A percentile compares a stretch with the other conserved stretches of the same genome.
Conservation (phyloP, 2,113 vertebrate genomes). For the Cygnus buccinator region DNA sequence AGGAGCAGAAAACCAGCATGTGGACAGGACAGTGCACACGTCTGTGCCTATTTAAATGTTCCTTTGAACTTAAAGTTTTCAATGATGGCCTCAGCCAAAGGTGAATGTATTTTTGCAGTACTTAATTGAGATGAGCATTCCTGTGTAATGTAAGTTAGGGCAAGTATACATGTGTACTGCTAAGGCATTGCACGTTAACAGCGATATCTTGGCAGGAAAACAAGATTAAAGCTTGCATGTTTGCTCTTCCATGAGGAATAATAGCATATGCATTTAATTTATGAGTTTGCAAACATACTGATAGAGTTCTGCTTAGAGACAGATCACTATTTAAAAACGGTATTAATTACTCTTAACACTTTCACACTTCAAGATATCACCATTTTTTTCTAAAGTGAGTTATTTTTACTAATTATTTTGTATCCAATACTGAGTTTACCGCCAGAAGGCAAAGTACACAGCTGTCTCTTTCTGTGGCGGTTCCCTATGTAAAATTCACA, state of each 20-base stretch:
- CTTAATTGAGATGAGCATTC: not conserved
- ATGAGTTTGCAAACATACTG: not conserved
- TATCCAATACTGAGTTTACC: not conserved
- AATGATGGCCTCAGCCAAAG: not conserved
- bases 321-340: not conserved
- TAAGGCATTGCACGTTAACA: not conserved
- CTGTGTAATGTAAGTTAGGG: not conserved
- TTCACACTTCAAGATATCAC: not conserved
- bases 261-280: not conserved
- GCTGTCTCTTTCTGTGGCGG: not conserved
- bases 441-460: not conserved
- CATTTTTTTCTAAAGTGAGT: not conserved
- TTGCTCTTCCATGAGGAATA: not conserved
- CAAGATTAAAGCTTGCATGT: not conserved
- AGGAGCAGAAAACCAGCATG: not conserved
- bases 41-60: not conserved
- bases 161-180: not conserved
- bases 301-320: not conserved
- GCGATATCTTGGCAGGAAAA: not conserved
- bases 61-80: not conserved
- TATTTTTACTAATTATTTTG: not conserved
- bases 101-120: not conserved
- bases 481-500: not conserved
- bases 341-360: not conserved
- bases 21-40: not conserved